Evolutionary conservation across 2,113 vertebrate species (phyloP), one percentile per base, ranked within the genome.

Genomic region (Anarrhichthys ocellatus): DNA sequence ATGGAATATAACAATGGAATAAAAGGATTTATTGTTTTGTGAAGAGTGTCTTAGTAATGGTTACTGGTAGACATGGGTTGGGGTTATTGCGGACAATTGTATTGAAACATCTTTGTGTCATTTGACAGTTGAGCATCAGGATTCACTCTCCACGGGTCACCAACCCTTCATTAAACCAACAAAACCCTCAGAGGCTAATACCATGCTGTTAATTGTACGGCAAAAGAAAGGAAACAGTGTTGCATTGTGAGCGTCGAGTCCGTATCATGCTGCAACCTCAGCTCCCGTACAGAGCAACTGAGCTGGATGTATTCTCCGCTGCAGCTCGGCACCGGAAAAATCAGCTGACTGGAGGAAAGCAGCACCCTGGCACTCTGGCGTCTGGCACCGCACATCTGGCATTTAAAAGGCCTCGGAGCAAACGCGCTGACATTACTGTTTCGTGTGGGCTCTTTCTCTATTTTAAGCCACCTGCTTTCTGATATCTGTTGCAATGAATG

Each of bases 321-420:
- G 85, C 76, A 81, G 81, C 75, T 74, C 40, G 18, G 78, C 64
- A 56, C 69, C 65, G 76, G 59, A 22, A 61, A 88, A 88, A 88
- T 70, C 88, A 91, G 91, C 89, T 90, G 91, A 92, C 80, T 87
- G 86, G 79, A 89, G 76, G 66, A 86, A 82, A 92, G 85, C 75
- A 58, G 76, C 65, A 48, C 69, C 83, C 88, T 84, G 82, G 84
- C 83, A 87, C 85, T 65, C 34, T 52, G 76, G 86, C 50, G 40
- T 84, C 86, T 87, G 87, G 81, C 59, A 74, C 87, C 40, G 32
- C 88, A 90, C 93, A 94, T 91, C 93, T 94, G 93, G 89, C 92
- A 90, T 92, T 92, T 89, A 83, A 91, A 92, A 88, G 78, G 79
- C 88, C 93, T 86, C 75, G 44, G 68, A 85, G 85, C 77, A 75